phyloP scores from a whole-genome alignment of 2,888 invertebrate genomes.

The Hypomecis atomaria region DNA sequence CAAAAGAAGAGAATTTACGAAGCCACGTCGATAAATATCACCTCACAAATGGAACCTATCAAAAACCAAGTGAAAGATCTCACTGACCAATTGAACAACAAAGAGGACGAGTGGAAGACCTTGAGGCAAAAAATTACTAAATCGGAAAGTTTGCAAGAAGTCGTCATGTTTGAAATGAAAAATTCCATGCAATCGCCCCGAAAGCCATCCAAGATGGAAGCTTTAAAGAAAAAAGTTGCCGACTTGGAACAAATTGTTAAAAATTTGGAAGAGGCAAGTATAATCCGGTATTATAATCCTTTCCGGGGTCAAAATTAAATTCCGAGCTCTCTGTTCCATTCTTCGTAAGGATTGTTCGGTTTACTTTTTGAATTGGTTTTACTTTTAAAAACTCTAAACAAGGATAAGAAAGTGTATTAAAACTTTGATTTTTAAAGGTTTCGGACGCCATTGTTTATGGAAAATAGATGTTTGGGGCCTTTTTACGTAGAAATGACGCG shows the following conservation, averaged over 20 bases:
- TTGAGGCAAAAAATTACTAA: conserved; percentile 82
- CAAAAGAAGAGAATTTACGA: conserved; percentile 88
- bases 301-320: conserved; percentile 25
- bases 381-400: conserved; percentile 1
- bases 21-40: conserved; percentile 84
- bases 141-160: conserved; percentile 81
- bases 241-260: conserved; percentile 85
- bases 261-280: conserved; percentile 72
- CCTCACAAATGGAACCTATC: conserved; percentile 83
- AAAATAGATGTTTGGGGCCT: too few species aligned
- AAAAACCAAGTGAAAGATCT: conserved; percentile 82
- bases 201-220: conserved; percentile 85
- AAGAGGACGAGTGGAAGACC: conserved; percentile 83
- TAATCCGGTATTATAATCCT: conserved; percentile 21
- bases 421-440: neutral
- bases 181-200: conserved; percentile 80
- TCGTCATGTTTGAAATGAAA: conserved; percentile 81
- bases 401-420: neutral
- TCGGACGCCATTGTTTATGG: too few species aligned
- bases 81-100: conserved; percentile 78
- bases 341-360: conserved; percentile 14
- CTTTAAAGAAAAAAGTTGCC: conserved; percentile 84
- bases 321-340: conserved; percentile 19
- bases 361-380: conserved; percentile 20
- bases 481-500: too few species aligned